Conservation (phyloP, 2,797 vertebrate genomes). For the Pampus argenteus region DNA sequence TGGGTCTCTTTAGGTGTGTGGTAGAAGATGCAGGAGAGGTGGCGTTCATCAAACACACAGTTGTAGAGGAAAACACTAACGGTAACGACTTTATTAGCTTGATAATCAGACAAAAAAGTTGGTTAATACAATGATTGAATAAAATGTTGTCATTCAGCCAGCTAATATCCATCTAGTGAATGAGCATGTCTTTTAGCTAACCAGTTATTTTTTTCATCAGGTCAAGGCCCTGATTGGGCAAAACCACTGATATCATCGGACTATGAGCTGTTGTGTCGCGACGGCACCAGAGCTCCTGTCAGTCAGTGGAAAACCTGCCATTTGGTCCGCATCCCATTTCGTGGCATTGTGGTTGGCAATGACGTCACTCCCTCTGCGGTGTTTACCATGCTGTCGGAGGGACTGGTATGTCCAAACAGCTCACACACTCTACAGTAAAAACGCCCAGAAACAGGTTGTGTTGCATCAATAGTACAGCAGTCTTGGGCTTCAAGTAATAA, state of each 20-base stretch:
- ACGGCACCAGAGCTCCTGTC: conserved; percentile 84
- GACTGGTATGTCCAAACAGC: conserved; percentile 83
- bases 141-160: too few species aligned
- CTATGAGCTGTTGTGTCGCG: conserved; percentile 90
- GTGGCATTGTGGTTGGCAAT: conserved; percentile 85
- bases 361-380: conserved; percentile 81
- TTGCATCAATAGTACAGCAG: not conserved
- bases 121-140: not conserved
- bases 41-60: conserved; percentile 91
- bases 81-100: conserved; percentile 70
- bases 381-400: conserved; percentile 87
- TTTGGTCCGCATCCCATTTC: conserved; percentile 88
- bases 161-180: not conserved
- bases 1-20: conserved; percentile 84
- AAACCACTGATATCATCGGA: conserved; percentile 73
- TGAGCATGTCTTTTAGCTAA: not conserved
- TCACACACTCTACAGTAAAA: not conserved
- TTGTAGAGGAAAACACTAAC: conserved; percentile 86
- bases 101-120: not conserved
- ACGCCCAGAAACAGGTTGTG: not conserved
- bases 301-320: conserved; percentile 87
- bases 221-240: conserved; percentile 83
- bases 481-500: too few species aligned
- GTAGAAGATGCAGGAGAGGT: conserved; percentile 87
- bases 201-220: conserved; percentile 64